A percentile compares a stretch with the other conserved stretches of the same genome.
Conservation (phyloP, 2,113 vertebrate genomes). For the Trogon surrucura region DNA sequence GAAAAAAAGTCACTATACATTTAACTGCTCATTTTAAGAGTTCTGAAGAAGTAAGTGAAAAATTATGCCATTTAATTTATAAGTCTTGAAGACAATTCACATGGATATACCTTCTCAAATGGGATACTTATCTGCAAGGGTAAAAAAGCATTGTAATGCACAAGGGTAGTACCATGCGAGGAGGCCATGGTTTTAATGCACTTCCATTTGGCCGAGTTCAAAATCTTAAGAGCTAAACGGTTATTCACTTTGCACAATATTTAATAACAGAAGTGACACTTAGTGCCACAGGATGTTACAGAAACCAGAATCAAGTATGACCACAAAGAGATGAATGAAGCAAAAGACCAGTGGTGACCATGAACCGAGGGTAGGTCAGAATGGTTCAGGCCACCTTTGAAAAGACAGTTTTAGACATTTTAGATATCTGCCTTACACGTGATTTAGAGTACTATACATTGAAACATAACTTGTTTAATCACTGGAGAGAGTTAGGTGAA, state of each 20-base stretch:
- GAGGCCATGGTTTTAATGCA: not conserved
- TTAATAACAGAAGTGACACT: not conserved
- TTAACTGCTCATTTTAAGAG: not conserved
- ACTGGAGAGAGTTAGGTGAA: not conserved
- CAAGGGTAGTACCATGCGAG: rapidly evolving
- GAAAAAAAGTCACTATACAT: not conserved
- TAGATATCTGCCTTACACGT: not conserved
- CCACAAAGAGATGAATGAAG: not conserved
- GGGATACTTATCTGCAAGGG: not conserved
- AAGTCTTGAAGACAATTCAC: not conserved
- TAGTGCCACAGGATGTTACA: not conserved
- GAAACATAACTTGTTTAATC: not conserved
- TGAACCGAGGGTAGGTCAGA: not conserved
- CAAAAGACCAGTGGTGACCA: not conserved
- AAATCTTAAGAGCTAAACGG: not conserved
- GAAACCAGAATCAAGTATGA: not conserved
- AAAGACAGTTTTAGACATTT: not conserved
- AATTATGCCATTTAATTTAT: not conserved
- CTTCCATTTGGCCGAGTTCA: not conserved
- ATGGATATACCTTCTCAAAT: not conserved
- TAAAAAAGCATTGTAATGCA: not conserved
- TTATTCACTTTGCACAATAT: not conserved
- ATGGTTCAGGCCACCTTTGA: not conserved
- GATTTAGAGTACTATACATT: not conserved
- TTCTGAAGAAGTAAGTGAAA: not conserved